These are phyloP conservation scores for Drosophila sturtevanti DNA, from an alignment of 1,140 invertebrate genomes.

Conservation along the genomic window DNA sequence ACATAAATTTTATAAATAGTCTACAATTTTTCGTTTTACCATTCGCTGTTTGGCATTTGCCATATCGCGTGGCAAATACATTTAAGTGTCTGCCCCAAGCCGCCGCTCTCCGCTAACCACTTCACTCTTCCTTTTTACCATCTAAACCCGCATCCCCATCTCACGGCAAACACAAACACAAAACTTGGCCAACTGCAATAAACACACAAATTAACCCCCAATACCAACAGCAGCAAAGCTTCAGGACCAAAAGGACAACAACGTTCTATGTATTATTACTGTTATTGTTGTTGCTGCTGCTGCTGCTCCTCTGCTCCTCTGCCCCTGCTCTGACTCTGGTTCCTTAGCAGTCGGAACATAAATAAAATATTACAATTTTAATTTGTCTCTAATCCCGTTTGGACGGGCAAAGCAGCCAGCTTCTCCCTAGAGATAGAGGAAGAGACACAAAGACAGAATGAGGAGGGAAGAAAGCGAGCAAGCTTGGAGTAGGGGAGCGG, in stretches of 20 bases:
- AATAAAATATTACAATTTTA: slow-evolving; percentile 82
- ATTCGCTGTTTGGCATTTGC: slow-evolving; percentile 67
- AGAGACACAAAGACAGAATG: too few relatives aligned
- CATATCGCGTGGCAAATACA: slow-evolving; percentile 70
- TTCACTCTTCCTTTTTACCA: neutral
- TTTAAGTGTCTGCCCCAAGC: slow-evolving; percentile 68
- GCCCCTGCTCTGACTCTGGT: neutral
- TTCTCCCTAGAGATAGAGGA: slow-evolving; percentile 12
- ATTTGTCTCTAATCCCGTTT: slow-evolving; percentile 76
- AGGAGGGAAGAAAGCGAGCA: neutral
- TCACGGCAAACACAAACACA: slow-evolving; percentile 36
- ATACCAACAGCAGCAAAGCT: slow-evolving; percentile 49
- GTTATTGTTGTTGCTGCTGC: slow-evolving; percentile 26
- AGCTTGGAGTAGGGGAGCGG: too few relatives aligned
- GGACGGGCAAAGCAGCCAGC: slow-evolving; percentile 52
- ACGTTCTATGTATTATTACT: slow-evolving; percentile 36
- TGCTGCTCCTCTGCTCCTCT: slow-evolving; percentile 24
- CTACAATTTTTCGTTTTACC: slow-evolving; percentile 77
- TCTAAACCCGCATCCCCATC: neutral
- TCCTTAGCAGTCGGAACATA: slow-evolving; percentile 48
- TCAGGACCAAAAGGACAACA: slow-evolving; percentile 63
- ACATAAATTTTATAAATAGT: slow-evolving; percentile 82
- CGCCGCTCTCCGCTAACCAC: neutral
- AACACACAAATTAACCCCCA: slow-evolving; percentile 81
- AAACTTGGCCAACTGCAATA: slow-evolving; percentile 79